Base-by-base conservation (phyloP, 2,888 invertebrate genomes). In the Aphodius granarius region DNA sequence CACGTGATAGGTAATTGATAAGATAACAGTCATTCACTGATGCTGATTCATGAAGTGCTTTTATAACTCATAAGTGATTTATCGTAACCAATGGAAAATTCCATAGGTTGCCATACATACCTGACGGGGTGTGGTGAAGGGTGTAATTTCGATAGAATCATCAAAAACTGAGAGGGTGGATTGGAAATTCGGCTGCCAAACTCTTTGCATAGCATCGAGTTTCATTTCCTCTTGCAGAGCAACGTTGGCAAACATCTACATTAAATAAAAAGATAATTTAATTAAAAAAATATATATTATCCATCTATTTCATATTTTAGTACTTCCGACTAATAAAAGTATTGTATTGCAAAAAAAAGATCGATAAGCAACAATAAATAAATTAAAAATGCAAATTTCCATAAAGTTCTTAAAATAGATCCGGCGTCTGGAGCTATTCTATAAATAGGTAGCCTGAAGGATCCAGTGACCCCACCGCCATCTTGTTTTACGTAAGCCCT, bases 171-270 rank as follows among this genome's bases (percentile, higher is more conserved):
- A 80, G 4, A 83, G 80, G 0, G 83, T 80, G 13, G 82, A 80
- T 9, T 81, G 79, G 19, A 83, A 80, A 73, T 81, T 82, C 5
- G 78, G 71, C 79, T 85, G 85, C 86, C 86, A 86, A 2, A 82
- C 81, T 9, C 85, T 82, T 79, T 86, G 86, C 86, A 87, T 86
- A 3, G 83, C 85, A 62, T 83, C 83, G 73, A 87, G 81, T 80
- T 86, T 85, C 13, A 83, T 83, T 79, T 86, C 86, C 82, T 87
- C 87, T 81, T 85, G 83, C 5, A 81, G 78, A 73, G 77, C 82
- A 21, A 66, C 20, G 66, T 75, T 66, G 63, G 72, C 66, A 18
- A 76, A 74, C 74, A 73, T 73, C 20, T 62, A 66, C 62, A 72
- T 62, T 19, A 18, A 9, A 21, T n/a, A 43, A 43, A 3, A 43